Conservation (phyloP, 2,888 invertebrate species). For the Ennomos fuscantarius region DNA sequence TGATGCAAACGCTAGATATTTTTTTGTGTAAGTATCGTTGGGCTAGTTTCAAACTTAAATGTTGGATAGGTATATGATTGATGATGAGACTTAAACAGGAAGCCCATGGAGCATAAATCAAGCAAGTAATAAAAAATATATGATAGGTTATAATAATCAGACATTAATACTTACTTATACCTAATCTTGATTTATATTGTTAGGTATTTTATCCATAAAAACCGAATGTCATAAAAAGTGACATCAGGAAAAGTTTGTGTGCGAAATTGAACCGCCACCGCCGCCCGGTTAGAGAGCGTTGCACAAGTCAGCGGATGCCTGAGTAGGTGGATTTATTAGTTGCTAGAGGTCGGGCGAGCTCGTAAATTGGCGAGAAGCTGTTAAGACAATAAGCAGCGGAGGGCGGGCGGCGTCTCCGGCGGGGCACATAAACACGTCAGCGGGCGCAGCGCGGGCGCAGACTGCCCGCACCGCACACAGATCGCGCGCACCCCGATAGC, state of each 20-base stretch:
- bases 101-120: slow-evolving; percentile 13
- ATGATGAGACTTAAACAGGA: slow-evolving; percentile 13
- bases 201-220: slow-evolving; percentile 6
- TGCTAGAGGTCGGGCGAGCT: slow-evolving; percentile 60
- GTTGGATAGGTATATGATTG: slow-evolving; percentile 14
- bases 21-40: slow-evolving; percentile 12
- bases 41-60: slow-evolving; percentile 11
- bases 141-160: slow-evolving; percentile 10
- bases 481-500: slow-evolving; percentile 65
- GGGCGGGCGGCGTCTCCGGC: slow-evolving; percentile 69
- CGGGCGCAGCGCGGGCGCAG: slow-evolving; percentile 40
- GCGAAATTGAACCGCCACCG: background rate
- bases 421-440: slow-evolving; percentile 77
- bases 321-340: slow-evolving; percentile 56
- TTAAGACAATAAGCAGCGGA: slow-evolving; percentile 78
- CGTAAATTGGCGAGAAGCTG: slow-evolving; percentile 72
- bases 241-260: slow-evolving; percentile 14
- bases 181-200: slow-evolving; percentile 12
- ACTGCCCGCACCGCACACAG: slow-evolving; percentile 70
- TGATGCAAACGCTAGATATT: slow-evolving; percentile 29
- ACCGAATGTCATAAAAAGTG: slow-evolving; percentile 15
- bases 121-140: slow-evolving; percentile 9
- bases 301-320: slow-evolving; percentile 31
- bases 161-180: slow-evolving; percentile 4
- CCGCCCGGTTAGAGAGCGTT: slow-evolving; percentile 31